A percentile compares a stretch with the other conserved stretches of the same genome.
phyloP scores from a whole-genome alignment of 2,888 invertebrate genomes.

The Conistra vaccinii region DNA sequence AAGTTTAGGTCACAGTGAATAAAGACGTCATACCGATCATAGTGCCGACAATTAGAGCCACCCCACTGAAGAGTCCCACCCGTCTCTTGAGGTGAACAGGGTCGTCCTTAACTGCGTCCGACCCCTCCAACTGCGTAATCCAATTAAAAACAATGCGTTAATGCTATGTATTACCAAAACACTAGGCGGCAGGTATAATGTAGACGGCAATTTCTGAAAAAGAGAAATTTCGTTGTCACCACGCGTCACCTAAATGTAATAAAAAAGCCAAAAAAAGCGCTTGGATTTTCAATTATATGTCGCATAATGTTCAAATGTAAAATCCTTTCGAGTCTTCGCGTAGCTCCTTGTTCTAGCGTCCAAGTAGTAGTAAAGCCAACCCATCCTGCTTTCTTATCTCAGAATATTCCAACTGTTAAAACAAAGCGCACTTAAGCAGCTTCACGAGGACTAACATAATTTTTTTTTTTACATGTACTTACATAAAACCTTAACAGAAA shows the following conservation, averaged over 20 bases:
- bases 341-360: background rate
- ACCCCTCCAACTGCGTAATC: conserved; percentile 94
- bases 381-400: background rate
- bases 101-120: conserved; percentile 98
- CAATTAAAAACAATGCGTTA: conserved; percentile 41
- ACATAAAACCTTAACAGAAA: background rate
- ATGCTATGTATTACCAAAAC: conserved; percentile 10
- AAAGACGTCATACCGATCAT: conserved; percentile 95
- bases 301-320: background rate
- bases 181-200: background rate
- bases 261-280: background rate
- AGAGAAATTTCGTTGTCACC: background rate
- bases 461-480: too few species aligned
- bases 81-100: conserved; percentile 99
- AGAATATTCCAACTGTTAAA: background rate
- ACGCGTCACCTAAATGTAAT: background rate
- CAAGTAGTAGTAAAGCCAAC: background rate
- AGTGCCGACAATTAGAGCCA: conserved; percentile 99
- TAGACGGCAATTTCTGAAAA: conserved; percentile 3
- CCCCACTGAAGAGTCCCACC: conserved; percentile 99
- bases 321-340: background rate
- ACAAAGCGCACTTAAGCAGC: background rate
- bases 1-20: conserved; percentile 3
- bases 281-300: background rate
- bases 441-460: background rate